Percentiles rank a stretch among this genome's conserved stretches.
Evolutionary conservation across 2,888 invertebrate genomes (phyloP).

Genomic region (Watsonalla cultraria): DNA sequence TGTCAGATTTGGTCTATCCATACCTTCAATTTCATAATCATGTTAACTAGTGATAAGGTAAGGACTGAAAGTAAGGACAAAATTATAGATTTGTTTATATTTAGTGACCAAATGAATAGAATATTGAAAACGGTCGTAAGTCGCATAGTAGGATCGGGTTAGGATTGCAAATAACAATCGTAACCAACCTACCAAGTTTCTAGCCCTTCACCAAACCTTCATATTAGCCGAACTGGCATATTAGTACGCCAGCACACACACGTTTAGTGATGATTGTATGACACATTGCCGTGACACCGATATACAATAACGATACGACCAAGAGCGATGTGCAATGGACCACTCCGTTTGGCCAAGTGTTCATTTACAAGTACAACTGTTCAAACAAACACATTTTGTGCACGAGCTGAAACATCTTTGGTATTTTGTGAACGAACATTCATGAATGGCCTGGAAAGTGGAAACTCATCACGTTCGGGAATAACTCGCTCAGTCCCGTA

Average conservation of each 20-base stretch:
- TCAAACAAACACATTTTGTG: slow-evolving; percentile 1
- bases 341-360: slow-evolving; percentile 9
- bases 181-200: not conserved
- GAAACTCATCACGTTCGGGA: not conserved
- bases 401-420: not conserved
- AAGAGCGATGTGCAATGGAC: slow-evolving; percentile 7
- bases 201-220: slow-evolving; percentile 32
- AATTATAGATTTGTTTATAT: too few species aligned
- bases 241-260: slow-evolving; percentile 1
- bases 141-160: not conserved
- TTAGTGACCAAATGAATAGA: too few species aligned
- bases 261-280: slow-evolving; percentile 7
- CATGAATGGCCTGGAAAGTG: not conserved
- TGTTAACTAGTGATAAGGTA: too few species aligned
- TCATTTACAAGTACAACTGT: slow-evolving; percentile 7
- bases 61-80: too few species aligned
- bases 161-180: not conserved
- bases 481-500: not conserved
- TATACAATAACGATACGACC: slow-evolving; percentile 48
- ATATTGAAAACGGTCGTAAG: not conserved
- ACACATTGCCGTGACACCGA: slow-evolving; percentile 53
- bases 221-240: slow-evolving; percentile 13
- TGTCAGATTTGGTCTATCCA: too few species aligned
- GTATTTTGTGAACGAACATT: not conserved
- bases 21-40: too few species aligned